These are phyloP conservation scores for Lycocerus yunnanus DNA, from an alignment of 2,888 invertebrate species.

Conservation along the genomic window DNA sequence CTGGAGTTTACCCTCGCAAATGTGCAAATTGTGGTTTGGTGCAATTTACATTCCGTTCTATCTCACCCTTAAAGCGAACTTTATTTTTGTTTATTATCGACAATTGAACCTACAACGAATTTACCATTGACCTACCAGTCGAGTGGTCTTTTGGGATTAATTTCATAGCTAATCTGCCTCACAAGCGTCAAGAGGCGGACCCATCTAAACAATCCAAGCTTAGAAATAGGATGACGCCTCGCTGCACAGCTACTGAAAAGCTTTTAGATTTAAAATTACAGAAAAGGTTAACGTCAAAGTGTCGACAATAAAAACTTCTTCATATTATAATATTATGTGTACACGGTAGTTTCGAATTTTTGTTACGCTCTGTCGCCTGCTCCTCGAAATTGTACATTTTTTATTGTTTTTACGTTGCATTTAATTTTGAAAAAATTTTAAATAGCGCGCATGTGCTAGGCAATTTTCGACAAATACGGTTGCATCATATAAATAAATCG, in stretches of 20 bases:
- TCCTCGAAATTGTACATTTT: neutral
- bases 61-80: neutral
- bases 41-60: neutral
- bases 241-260: constrained; percentile 6
- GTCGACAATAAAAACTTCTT: constrained; percentile 2
- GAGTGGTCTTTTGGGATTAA: constrained; percentile 25
- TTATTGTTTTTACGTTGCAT: no score
- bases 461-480: neutral
- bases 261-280: constrained; percentile 8
- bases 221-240: constrained; percentile 12
- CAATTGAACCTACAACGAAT: constrained; percentile 12
- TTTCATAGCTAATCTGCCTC: constrained; percentile 29
- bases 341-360: neutral
- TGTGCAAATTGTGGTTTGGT: neutral
- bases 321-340: no score
- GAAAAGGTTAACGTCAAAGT: constrained; percentile 6
- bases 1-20: neutral
- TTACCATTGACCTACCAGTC: constrained; percentile 25
- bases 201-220: constrained; percentile 16
- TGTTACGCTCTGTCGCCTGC: neutral
- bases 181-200: constrained; percentile 22
- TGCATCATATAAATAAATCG: neutral
- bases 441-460: neutral
- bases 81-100: constrained; percentile 25
- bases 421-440: no score